Percentiles rank a stretch among this genome's conserved stretches.
phyloP scores from a whole-genome alignment of 2,797 vertebrate genomes.

The Acanthurus tractus region DNA sequence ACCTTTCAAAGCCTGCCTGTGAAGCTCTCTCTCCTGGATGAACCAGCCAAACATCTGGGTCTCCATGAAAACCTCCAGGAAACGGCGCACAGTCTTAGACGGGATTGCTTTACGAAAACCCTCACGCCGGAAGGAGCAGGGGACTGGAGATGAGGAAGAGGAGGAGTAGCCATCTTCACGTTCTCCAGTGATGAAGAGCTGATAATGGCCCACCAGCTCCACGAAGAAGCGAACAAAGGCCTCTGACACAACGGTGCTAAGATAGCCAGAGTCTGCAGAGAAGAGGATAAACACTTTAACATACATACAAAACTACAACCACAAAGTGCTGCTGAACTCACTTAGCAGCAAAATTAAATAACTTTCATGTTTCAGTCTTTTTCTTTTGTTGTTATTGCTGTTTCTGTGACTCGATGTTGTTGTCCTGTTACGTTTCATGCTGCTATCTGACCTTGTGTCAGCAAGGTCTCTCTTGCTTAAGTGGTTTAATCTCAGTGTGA shows the following conservation, averaged over 20 bases:
- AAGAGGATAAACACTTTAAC: background rate
- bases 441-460: too few relatives aligned
- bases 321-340: background rate
- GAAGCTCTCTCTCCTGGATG: slow-evolving; percentile 93
- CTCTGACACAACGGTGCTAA: slow-evolving; percentile 93
- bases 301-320: background rate
- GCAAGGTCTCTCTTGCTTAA: too few relatives aligned
- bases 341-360: background rate
- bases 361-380: background rate
- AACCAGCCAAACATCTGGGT: slow-evolving; percentile 97
- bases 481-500: too few relatives aligned
- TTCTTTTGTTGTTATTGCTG: background rate
- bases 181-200: slow-evolving; percentile 89
- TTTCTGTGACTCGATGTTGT: too few relatives aligned
- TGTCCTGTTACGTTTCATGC: too few relatives aligned
- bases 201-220: slow-evolving; percentile 95
- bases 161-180: slow-evolving; percentile 91
- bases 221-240: slow-evolving; percentile 97
- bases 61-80: slow-evolving; percentile 98
- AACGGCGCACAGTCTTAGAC: slow-evolving; percentile 93
- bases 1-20: slow-evolving; percentile 92
- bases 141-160: slow-evolving; percentile 74
- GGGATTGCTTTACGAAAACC: slow-evolving; percentile 93
- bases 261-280: slow-evolving; percentile 81
- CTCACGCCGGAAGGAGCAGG: slow-evolving; percentile 88